Conservation (phyloP, 2,888 invertebrate genomes). For the Perizoma affinitatum region DNA sequence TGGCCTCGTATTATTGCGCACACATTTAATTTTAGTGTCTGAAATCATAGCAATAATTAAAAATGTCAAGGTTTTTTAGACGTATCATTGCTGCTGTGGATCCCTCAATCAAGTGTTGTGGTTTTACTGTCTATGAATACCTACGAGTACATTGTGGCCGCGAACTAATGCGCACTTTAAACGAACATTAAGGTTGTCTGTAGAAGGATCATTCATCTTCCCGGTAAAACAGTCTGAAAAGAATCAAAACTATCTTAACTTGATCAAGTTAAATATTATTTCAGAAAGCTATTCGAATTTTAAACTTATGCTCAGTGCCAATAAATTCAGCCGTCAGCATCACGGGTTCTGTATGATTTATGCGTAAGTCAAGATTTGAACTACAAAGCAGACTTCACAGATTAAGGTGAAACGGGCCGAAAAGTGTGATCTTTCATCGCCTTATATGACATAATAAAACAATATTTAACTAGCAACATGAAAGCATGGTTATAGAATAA, state of each 20-base stretch:
- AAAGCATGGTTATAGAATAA: too few relatives aligned
- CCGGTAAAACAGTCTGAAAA: conserved; percentile 7
- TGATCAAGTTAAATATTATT: conserved; percentile 2
- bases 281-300: conserved; percentile 6
- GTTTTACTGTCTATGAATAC: conserved; percentile 12
- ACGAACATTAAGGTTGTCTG: conserved; percentile 4
- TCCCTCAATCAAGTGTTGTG: conserved; percentile 8
- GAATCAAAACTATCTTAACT: conserved; percentile 8
- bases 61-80: conserved; percentile 38
- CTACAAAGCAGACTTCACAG: conserved; percentile 19
- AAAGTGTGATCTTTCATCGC: too few relatives aligned
- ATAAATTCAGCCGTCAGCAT: conserved; percentile 18
- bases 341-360: conserved; percentile 18
- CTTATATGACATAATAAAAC: too few relatives aligned
- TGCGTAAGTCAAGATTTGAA: conserved; percentile 12
- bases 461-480: too few relatives aligned
- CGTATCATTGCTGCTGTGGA: conserved; percentile 25
- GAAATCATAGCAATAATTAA: conserved; percentile 26
- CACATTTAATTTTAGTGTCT: conserved; percentile 22
- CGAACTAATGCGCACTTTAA: conserved; percentile 3
- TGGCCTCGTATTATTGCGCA: conserved; percentile 27
- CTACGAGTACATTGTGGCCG: conserved; percentile 7
- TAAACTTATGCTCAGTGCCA: conserved; percentile 5
- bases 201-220: conserved; percentile 10
- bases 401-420: too few relatives aligned